These are phyloP conservation scores for Drosophila ogumai DNA, from an alignment of 1,140 invertebrate genomes.

Conservation along the genomic window DNA sequence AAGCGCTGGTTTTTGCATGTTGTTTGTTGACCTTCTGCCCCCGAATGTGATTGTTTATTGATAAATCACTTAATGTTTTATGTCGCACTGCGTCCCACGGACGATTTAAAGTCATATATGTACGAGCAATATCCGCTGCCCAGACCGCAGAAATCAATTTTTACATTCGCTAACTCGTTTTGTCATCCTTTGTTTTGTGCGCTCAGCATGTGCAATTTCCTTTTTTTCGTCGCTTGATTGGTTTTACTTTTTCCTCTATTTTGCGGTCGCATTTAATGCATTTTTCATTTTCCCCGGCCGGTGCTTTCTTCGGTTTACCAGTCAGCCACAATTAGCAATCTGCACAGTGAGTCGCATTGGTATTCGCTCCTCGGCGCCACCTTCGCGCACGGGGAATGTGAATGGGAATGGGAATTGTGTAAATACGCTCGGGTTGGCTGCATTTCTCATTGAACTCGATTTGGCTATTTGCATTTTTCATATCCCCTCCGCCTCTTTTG, in stretches of 20 bases:
- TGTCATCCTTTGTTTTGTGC: conserved; percentile 28
- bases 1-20: conserved; percentile 44
- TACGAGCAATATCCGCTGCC: conserved; percentile 50
- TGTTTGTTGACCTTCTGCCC: conserved; percentile 13
- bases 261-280: conserved; percentile 77
- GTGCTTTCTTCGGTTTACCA: conserved; percentile 49
- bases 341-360: conserved; percentile 62
- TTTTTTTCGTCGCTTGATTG: conserved; percentile 43
- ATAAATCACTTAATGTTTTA: conserved; percentile 32
- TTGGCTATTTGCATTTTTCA: conserved; percentile 82
- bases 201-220: conserved; percentile 65
- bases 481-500: conserved; percentile 74
- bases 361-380: conserved; percentile 22
- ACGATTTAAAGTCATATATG: conserved; percentile 47
- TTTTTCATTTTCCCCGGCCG: conserved; percentile 58
- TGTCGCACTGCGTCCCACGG: conserved; percentile 14
- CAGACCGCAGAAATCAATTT: conserved; percentile 79
- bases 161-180: conserved; percentile 63
- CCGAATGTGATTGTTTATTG: conserved; percentile 41
- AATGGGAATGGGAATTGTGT: conserved; percentile 37
- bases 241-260: conserved; percentile 59
- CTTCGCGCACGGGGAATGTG: conserved; percentile 13
- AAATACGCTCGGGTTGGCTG: conserved; percentile 60
- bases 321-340: conserved; percentile 70
- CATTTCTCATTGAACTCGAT: conserved; percentile 72